Evolutionary conservation across 2,888 invertebrate species (phyloP).

Genomic region (Cosmia trapezina): DNA sequence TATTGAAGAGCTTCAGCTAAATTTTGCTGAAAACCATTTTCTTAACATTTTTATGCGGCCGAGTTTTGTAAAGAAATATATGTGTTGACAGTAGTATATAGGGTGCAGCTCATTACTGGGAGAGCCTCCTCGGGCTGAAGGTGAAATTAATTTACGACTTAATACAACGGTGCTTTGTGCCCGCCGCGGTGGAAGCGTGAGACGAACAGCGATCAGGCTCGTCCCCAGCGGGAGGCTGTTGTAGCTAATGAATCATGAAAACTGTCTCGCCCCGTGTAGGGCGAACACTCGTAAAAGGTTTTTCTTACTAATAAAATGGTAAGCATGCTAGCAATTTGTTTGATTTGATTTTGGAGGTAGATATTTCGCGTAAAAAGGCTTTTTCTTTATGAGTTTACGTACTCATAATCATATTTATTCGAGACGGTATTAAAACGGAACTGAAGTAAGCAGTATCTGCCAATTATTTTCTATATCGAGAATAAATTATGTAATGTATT

Average conservation of each 20-base stretch:
- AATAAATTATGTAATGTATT: not conserved
- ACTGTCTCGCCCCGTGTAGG: constrained; percentile 28
- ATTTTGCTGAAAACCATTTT: constrained; percentile 63
- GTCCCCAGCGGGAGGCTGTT: constrained; percentile 20
- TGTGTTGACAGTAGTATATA: constrained; percentile 75
- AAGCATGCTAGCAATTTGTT: constrained; percentile 32
- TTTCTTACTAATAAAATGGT: constrained; percentile 47
- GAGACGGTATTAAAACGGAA: constrained; percentile 1
- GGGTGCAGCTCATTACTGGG: constrained; percentile 77
- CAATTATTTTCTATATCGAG: not conserved
- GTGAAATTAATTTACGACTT: constrained; percentile 85
- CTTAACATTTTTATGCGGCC: constrained; percentile 57
- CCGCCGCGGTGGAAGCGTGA: constrained; percentile 33
- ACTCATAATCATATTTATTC: constrained; percentile 30
- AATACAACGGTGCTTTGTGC: constrained; percentile 75
- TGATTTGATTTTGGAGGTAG: constrained; percentile 34
- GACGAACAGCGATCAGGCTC: constrained; percentile 24
- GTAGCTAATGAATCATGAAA: constrained; percentile 44
- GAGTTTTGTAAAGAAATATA: constrained; percentile 72
- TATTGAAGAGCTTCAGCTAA: constrained; percentile 73
- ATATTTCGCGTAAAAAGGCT: constrained; percentile 10
- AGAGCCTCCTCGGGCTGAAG: constrained; percentile 66
- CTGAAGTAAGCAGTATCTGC: not conserved
- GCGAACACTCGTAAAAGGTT: constrained; percentile 35
- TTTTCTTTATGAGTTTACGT: constrained; percentile 10